Evolutionary conservation across 2,797 vertebrate genomes (phyloP).

Genomic region (Crypturellus tataupa): DNA sequence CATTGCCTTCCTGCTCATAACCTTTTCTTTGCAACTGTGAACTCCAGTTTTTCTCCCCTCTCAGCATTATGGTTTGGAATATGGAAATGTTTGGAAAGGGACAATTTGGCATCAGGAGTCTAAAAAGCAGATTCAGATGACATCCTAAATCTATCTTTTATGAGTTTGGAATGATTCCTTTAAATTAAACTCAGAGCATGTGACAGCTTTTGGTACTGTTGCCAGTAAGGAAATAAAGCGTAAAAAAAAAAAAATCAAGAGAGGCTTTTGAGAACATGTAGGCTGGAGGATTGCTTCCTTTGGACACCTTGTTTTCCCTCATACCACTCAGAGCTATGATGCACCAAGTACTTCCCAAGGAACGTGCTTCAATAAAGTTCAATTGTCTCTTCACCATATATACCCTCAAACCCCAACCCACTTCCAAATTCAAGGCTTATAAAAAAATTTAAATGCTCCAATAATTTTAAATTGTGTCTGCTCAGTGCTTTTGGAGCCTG

Average conservation of each 20-base stretch:
- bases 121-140: constrained; percentile 66
- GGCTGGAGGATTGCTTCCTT: neutral
- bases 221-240: constrained; percentile 41
- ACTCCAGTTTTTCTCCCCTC: neutral
- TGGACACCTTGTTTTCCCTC: constrained; percentile 2
- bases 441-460: constrained; percentile 71
- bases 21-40: constrained; percentile 13
- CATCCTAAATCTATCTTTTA: constrained; percentile 63
- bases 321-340: neutral
- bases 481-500: constrained; percentile 57
- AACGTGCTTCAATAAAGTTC: constrained; percentile 46
- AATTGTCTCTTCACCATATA: constrained; percentile 39
- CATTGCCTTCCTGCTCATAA: constrained; percentile 2
- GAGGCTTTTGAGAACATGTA: neutral
- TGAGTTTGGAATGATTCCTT: constrained; percentile 58
- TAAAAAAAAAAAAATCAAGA: neutral
- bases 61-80: constrained; percentile 26
- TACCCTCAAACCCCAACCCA: neutral
- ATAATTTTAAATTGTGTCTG: constrained; percentile 73
- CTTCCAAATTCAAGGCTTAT: constrained; percentile 62
- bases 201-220: constrained; percentile 51
- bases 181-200: constrained; percentile 58
- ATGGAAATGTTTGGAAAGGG: constrained; percentile 14
- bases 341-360: constrained; percentile 8
- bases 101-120: constrained; percentile 41